Conservation (phyloP, 2,113 vertebrate species). For the Ciconia maguari region DNA sequence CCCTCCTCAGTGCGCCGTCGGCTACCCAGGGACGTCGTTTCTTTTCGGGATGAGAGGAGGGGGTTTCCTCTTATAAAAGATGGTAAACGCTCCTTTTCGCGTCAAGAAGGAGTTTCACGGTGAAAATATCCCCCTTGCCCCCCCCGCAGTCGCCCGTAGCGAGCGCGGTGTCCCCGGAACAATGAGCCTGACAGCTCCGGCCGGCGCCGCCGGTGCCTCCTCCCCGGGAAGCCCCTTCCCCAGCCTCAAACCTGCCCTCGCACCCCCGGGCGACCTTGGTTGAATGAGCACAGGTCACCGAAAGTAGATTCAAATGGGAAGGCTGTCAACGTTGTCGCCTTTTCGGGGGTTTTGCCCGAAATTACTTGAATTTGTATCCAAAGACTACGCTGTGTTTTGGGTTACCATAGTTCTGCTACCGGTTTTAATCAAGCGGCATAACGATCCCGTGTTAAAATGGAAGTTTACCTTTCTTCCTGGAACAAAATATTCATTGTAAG, state of each 20-base stretch:
- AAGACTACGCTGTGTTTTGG: not conserved
- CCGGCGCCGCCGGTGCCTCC: not conserved
- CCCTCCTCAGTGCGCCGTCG: not conserved
- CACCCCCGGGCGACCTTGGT: not conserved
- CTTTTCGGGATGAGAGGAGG: not conserved
- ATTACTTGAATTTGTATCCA: not conserved
- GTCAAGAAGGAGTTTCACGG: not conserved
- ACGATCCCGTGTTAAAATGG: not conserved
- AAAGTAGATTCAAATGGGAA: too few relatives aligned
- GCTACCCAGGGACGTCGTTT: not conserved
- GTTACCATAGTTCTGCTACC: not conserved
- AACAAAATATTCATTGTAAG: not conserved
- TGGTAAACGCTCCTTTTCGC: not conserved
- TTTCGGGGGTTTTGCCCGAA: not conserved
- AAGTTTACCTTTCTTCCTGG: not conserved
- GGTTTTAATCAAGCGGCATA: not conserved
- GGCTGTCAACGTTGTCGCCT: not conserved
- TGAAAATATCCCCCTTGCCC: not conserved
- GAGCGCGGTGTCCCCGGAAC: not conserved
- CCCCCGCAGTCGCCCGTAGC: not conserved
- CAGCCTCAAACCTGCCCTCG: not conserved
- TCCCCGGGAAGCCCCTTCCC: not conserved
- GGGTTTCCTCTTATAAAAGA: rapidly evolving
- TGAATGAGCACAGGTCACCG: not conserved
- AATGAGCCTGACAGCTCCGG: constrained; percentile 21